Percentiles rank a stretch among this genome's conserved stretches.
phyloP scores from a whole-genome alignment of 1,140 invertebrate species.

The Pseudomyrmex sp. region DNA sequence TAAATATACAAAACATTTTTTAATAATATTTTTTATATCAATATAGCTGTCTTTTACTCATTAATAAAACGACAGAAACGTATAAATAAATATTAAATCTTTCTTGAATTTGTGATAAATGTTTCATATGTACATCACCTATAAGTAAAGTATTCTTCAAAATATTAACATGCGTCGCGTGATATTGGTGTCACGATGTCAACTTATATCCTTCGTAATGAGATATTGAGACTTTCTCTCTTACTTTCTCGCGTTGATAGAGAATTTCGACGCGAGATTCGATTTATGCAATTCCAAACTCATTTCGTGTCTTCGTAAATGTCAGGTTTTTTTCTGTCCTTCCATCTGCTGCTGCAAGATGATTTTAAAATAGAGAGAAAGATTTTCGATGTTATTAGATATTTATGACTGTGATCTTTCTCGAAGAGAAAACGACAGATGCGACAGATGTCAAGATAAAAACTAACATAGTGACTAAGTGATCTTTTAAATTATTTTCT shows the following conservation, averaged over 20 bases:
- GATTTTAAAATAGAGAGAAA: neutral
- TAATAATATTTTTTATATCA: no score
- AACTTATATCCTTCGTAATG: conserved; percentile 18
- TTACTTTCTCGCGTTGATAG: neutral
- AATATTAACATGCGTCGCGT: neutral
- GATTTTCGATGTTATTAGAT: no score
- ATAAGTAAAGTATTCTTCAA: conserved; percentile 6
- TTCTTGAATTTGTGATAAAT: neutral
- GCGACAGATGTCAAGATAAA: no score
- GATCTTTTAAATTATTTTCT: no score
- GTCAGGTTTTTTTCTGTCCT: conserved; percentile 1
- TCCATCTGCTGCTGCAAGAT: neutral
- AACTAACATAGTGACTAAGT: no score
- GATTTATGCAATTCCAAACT: neutral
- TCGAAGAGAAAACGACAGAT: no score
- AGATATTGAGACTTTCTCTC: conserved; percentile 31
- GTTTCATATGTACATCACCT: neutral
- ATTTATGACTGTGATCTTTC: no score
- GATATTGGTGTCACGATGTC: conserved; percentile 24
- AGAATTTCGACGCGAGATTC: neutral
- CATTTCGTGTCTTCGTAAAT: neutral
- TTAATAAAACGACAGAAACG: neutral
- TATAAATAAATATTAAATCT: neutral
- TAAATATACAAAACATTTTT: no score
- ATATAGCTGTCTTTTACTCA: no score